Conservation (phyloP, 1,140 invertebrate genomes). For the Cyphomyrmex costatus region DNA sequence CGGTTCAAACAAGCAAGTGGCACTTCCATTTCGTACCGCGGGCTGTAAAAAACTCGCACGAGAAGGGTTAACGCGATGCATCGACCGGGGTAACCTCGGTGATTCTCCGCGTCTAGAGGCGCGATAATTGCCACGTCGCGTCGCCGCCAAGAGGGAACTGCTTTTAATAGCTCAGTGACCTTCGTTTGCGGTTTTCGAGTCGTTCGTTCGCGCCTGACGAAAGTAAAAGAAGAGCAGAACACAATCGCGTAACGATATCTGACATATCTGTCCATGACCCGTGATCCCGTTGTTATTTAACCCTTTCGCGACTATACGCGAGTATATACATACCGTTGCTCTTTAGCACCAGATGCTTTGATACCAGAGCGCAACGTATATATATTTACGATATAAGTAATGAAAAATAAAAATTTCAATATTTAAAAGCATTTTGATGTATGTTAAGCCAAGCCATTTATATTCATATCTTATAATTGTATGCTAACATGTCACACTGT, state of each 20-base stretch:
- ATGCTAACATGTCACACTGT: too few species aligned
- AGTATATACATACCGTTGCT: background rate
- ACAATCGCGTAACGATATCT: slow-evolving; percentile 7
- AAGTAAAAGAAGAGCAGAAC: slow-evolving; percentile 26
- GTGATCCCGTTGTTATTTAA: slow-evolving; percentile 35
- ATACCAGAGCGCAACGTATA: background rate
- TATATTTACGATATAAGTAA: background rate
- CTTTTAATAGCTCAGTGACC: slow-evolving; percentile 64
- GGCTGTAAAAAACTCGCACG: slow-evolving; percentile 6
- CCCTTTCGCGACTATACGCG: background rate
- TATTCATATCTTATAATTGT: background rate
- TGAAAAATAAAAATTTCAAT: too few species aligned
- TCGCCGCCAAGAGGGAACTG: slow-evolving; percentile 36
- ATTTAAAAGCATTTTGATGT: background rate
- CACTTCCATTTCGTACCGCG: slow-evolving; percentile 62
- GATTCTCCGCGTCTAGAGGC: slow-evolving; percentile 29
- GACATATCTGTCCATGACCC: slow-evolving; percentile 39
- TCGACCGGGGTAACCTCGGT: background rate
- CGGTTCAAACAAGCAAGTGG: slow-evolving; percentile 46
- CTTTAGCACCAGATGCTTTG: background rate
- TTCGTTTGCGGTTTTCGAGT: slow-evolving; percentile 44
- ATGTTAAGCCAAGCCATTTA: too few species aligned
- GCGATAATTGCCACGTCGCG: slow-evolving; percentile 44
- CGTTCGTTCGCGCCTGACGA: background rate
- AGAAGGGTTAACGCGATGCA: slow-evolving; percentile 62